These are phyloP conservation scores for Busseola fusca DNA, from an alignment of 2,888 invertebrate species.

Conservation along the genomic window DNA sequence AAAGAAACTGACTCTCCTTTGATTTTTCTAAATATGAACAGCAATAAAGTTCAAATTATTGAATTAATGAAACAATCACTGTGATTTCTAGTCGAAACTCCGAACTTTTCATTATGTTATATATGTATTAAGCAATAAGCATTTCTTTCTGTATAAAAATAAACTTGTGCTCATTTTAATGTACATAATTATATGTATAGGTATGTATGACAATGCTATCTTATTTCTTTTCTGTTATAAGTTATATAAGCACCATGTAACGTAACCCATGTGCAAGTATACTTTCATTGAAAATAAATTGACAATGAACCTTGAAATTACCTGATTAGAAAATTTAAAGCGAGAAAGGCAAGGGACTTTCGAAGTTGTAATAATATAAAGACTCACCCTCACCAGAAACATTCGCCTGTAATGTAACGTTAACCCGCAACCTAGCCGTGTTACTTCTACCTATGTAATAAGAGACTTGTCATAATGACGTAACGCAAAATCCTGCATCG, in stretches of 20 bases:
- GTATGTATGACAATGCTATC: constrained; percentile 60
- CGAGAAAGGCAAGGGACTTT: neutral
- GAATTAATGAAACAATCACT: constrained; percentile 71
- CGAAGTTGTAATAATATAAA: neutral
- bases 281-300: neutral
- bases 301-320: neutral
- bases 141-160: constrained; percentile 78
- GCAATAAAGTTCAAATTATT: constrained; percentile 32
- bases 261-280: constrained; percentile 56
- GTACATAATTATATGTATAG: constrained; percentile 68
- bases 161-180: constrained; percentile 76
- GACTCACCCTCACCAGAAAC: no score
- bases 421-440: no score
- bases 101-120: constrained; percentile 72
- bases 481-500: no score
- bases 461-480: no score
- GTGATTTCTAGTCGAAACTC: constrained; percentile 85
- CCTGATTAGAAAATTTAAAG: neutral
- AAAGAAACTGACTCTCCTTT: neutral
- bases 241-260: constrained; percentile 25
- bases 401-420: neutral
- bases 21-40: constrained; percentile 29
- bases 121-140: constrained; percentile 77
- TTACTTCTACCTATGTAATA: no score
- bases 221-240: constrained; percentile 53